Evolutionary conservation across 2,888 invertebrate genomes (phyloP).

Genomic region (Ormyrus labotus): DNA sequence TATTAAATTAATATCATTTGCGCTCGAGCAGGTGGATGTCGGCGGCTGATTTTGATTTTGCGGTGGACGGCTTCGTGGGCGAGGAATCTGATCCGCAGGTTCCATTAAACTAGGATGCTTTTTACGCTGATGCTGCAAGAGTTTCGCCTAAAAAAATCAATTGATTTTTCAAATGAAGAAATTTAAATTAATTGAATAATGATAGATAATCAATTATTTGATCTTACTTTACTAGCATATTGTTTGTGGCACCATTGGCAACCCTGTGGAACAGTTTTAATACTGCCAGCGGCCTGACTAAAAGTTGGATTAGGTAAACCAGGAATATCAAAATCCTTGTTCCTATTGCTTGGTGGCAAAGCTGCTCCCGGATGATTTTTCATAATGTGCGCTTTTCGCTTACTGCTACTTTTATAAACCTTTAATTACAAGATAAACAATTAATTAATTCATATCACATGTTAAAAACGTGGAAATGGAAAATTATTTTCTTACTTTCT

Average conservation of each 20-base stretch:
- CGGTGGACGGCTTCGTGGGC: slow-evolving; percentile 70
- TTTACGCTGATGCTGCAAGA: slow-evolving; percentile 83
- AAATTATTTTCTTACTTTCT: slow-evolving; percentile 77
- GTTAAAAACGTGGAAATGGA: neutral
- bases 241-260: slow-evolving; percentile 91
- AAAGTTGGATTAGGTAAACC: slow-evolving; percentile 80
- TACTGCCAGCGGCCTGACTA: slow-evolving; percentile 84
- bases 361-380: slow-evolving; percentile 89
- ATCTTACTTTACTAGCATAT: slow-evolving; percentile 85
- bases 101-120: slow-evolving; percentile 78
- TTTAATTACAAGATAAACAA: slow-evolving; percentile 60
- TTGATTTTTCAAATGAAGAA: slow-evolving; percentile 4
- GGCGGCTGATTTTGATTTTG: slow-evolving; percentile 70
- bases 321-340: slow-evolving; percentile 73
- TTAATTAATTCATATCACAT: neutral
- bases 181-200: neutral
- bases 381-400: slow-evolving; percentile 88
- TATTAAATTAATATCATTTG: slow-evolving; percentile 14
- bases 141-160: slow-evolving; percentile 77
- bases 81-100: slow-evolving; percentile 72
- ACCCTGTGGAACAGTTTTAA: slow-evolving; percentile 83
- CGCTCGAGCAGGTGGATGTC: slow-evolving; percentile 44
- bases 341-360: slow-evolving; percentile 79
- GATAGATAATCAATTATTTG: neutral
- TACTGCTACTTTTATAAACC: slow-evolving; percentile 89